Percentiles rank a stretch among this genome's conserved stretches.
Conservation (phyloP, 1,140 invertebrate species). For the Belonocnema kinseyi region DNA sequence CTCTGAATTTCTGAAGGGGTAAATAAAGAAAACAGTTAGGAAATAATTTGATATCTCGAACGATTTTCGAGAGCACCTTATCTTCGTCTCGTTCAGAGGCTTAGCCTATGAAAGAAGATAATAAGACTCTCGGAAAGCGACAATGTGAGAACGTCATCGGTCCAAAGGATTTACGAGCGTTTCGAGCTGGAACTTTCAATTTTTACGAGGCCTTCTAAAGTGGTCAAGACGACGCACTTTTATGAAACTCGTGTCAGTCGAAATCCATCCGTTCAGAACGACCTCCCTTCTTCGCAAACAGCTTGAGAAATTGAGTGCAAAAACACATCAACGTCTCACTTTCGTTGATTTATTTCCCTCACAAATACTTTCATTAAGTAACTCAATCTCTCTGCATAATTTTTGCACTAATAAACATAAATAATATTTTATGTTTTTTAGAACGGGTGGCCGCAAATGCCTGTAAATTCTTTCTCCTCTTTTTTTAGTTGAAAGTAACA, state of each 20-base stretch:
- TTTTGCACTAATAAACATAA: slow-evolving; percentile 12
- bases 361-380: slow-evolving; percentile 22
- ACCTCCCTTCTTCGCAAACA: not conserved
- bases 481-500: no score
- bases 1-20: not conserved
- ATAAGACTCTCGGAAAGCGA: slow-evolving; percentile 36
- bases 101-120: slow-evolving; percentile 43
- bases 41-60: slow-evolving; percentile 58
- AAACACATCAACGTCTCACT: slow-evolving; percentile 28
- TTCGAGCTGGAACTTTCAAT: slow-evolving; percentile 42
- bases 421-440: slow-evolving; percentile 12
- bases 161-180: slow-evolving; percentile 37
- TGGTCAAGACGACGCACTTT: slow-evolving; percentile 34
- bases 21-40: slow-evolving; percentile 46
- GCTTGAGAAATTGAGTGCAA: slow-evolving; percentile 24
- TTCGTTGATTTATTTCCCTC: slow-evolving; percentile 12
- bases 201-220: slow-evolving; percentile 49
- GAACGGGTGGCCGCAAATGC: not conserved
- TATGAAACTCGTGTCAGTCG: slow-evolving; percentile 30
- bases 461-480: no score
- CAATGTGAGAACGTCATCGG: slow-evolving; percentile 17
- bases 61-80: slow-evolving; percentile 59
- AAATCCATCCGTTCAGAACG: slow-evolving; percentile 11
- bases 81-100: slow-evolving; percentile 61
- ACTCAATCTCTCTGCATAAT: slow-evolving; percentile 27